Percentiles rank a stretch among this genome's conserved stretches.
Conservation (phyloP, 2,797 vertebrate genomes). For the Apodemus agrarius region DNA sequence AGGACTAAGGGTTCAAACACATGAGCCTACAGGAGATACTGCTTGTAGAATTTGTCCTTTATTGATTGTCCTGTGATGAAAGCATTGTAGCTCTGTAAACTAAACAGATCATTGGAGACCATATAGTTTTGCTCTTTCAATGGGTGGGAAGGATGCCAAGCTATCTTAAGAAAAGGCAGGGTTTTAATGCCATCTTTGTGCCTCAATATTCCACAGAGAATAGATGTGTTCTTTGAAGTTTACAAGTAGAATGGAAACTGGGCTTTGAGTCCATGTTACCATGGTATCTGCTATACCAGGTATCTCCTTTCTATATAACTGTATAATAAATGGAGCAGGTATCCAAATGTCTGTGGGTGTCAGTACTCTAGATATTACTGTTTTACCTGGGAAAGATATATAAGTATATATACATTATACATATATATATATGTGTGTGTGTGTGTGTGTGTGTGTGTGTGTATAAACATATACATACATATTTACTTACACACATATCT, state of each 20-base stretch:
- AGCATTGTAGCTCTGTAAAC: neutral
- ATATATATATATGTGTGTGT: too few relatives aligned
- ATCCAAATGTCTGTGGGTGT: neutral
- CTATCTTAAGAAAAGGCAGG: neutral
- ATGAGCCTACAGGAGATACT: neutral
- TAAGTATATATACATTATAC: neutral
- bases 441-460: fast-evolving
- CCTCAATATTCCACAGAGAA: neutral
- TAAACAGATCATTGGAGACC: too few relatives aligned
- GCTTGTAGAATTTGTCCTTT: neutral
- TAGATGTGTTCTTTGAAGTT: neutral
- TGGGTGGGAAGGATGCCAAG: neutral
- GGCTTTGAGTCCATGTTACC: neutral
- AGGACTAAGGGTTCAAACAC: neutral
- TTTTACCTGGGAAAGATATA: neutral
- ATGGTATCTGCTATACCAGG: neutral
- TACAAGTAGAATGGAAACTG: neutral
- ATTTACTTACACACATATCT: neutral
- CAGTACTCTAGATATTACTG: neutral
- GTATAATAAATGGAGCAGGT: neutral
- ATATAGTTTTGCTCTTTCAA: neutral
- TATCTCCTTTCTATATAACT: neutral
- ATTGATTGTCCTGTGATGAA: neutral
- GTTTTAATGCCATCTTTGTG: neutral
- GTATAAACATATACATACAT: too few relatives aligned